These are phyloP conservation scores for Sturmia bella DNA, from an alignment of 2,888 invertebrate genomes.

Conservation along the genomic window DNA sequence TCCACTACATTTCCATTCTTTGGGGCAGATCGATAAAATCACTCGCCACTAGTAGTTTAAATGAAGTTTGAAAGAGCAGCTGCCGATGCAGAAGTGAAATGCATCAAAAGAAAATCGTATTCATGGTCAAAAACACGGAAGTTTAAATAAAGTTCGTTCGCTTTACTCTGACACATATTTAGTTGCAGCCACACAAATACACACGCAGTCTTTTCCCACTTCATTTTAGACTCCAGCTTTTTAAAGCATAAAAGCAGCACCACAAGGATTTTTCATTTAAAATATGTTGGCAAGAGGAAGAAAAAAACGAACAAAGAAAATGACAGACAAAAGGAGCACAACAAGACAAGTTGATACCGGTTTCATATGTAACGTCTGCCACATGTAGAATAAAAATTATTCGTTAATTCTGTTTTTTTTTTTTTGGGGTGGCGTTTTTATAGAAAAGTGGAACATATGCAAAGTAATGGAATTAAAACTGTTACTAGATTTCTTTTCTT, in stretches of 20 bases:
- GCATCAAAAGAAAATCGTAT: too few relatives aligned
- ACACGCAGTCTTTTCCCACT: too few relatives aligned
- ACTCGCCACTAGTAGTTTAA: too few relatives aligned
- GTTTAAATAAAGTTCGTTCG: too few relatives aligned
- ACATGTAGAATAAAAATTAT: constrained; percentile 31
- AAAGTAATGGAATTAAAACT: constrained; percentile 25
- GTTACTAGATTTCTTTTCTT: constrained; percentile 9
- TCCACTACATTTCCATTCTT: background rate
- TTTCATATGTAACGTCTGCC: constrained; percentile 38
- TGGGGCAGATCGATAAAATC: background rate
- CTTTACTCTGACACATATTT: too few relatives aligned
- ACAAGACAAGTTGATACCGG: constrained; percentile 51
- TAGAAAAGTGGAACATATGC: background rate
- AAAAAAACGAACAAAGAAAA: constrained; percentile 4
- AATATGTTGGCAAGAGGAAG: background rate
- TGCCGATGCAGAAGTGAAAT: too few relatives aligned
- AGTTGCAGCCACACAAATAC: too few relatives aligned
- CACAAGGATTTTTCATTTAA: background rate
- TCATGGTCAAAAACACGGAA: too few relatives aligned
- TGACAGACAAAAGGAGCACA: constrained; percentile 29
- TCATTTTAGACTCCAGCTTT: too few relatives aligned
- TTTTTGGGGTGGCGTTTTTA: too few relatives aligned
- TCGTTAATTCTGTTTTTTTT: background rate
- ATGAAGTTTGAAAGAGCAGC: too few relatives aligned
- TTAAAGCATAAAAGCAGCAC: too few relatives aligned